Percentiles rank a stretch among this genome's conserved stretches.
Conservation (phyloP, 2,888 invertebrate genomes). For the Eucriotettix oculatus region DNA sequence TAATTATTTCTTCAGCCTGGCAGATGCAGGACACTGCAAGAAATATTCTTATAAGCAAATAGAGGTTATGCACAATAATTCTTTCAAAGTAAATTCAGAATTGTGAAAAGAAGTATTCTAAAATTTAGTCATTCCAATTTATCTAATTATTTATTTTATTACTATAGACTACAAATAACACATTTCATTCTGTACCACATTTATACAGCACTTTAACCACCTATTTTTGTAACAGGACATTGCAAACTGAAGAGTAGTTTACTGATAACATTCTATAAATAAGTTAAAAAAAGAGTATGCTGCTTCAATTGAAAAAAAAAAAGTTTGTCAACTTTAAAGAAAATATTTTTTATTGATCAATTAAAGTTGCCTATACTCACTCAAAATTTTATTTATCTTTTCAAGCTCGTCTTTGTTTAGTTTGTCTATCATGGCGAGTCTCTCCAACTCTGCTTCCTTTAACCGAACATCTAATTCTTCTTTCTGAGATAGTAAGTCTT, state of each 20-base stretch:
- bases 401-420: conserved; percentile 16
- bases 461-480: conserved; percentile 43
- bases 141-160: too few species aligned
- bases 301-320: too few species aligned
- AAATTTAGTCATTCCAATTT: background rate
- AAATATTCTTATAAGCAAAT: background rate
- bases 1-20: conserved; percentile 32
- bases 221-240: too few species aligned
- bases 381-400: conserved; percentile 8
- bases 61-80: background rate
- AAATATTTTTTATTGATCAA: too few species aligned
- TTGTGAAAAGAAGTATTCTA: background rate
- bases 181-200: too few species aligned
- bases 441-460: conserved; percentile 31
- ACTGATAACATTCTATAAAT: too few species aligned
- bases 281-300: too few species aligned
- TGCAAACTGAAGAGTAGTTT: too few species aligned
- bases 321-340: too few species aligned
- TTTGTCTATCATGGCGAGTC: conserved; percentile 14
- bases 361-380: too few species aligned
- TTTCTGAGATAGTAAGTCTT: conserved; percentile 50
- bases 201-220: background rate
- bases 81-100: too few species aligned
- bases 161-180: too few species aligned
- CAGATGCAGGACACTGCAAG: conserved; percentile 26